Evolutionary conservation across 2,113 vertebrate genomes (phyloP).

Genomic region (Diadophis punctatus): DNA sequence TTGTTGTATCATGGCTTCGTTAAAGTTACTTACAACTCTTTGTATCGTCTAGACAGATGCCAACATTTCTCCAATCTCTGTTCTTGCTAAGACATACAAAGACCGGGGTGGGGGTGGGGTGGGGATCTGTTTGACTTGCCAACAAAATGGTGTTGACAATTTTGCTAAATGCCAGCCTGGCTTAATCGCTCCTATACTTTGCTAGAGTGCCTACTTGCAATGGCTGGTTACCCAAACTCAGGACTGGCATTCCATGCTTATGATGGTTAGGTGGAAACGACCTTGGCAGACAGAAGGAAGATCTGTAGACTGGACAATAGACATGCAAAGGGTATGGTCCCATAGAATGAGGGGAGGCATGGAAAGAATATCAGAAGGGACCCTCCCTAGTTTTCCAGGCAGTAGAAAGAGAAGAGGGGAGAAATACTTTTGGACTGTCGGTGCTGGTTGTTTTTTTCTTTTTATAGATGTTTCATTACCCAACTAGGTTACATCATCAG

Average conservation of each 20-base stretch:
- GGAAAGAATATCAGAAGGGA: too few species aligned
- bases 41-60: constrained; percentile 71
- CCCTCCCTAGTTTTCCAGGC: too few species aligned
- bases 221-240: background rate
- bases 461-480: too few species aligned
- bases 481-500: too few species aligned
- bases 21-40: constrained; percentile 75
- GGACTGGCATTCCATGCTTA: background rate
- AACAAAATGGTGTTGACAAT: constrained; percentile 73
- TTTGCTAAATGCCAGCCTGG: constrained; percentile 66
- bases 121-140: constrained; percentile 65
- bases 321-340: too few species aligned
- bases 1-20: constrained; percentile 66
- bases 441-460: too few species aligned
- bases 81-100: constrained; percentile 67
- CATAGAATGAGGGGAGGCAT: too few species aligned
- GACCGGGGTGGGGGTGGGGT: constrained; percentile 2
- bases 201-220: constrained; percentile 36
- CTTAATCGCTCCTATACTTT: constrained; percentile 52
- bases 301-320: background rate
- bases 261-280: background rate
- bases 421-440: too few species aligned
- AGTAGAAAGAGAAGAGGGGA: too few species aligned
- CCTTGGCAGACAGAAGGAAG: background rate
- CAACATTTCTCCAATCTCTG: constrained; percentile 67